Evolutionary conservation across 2,888 invertebrate species (phyloP).

Genomic region (Andrena camellia): DNA sequence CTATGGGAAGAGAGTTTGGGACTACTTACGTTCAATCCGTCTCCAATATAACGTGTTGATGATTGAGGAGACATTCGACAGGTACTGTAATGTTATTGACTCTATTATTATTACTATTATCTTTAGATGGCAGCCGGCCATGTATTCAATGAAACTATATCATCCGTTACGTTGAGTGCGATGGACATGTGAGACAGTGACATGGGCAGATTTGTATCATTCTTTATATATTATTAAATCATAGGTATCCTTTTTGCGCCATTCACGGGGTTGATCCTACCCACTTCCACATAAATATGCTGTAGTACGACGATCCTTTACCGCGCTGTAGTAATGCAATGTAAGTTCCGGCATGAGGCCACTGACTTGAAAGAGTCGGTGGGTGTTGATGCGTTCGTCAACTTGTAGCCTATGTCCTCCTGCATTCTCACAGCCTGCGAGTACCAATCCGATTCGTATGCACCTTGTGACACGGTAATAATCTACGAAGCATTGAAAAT

Average conservation of each 20-base stretch:
- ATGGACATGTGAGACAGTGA: too few species aligned
- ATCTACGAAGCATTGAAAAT: too few species aligned
- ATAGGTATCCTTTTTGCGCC: too few species aligned
- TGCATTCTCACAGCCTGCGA: neutral
- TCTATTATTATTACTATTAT: too few species aligned
- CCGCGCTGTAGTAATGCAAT: slow-evolving; percentile 6
- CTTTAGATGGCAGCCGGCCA: too few species aligned
- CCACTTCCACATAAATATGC: too few species aligned
- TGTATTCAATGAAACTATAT: neutral
- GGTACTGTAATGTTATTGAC: slow-evolving; percentile 18
- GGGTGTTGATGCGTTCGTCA: slow-evolving; percentile 35
- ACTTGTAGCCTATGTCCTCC: slow-evolving; percentile 6
- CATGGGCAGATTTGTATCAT: too few species aligned
- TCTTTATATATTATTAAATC: too few species aligned
- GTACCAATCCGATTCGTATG: slow-evolving; percentile 45
- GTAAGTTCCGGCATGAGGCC: slow-evolving; percentile 9
- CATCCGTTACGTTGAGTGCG: too few species aligned
- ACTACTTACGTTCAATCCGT: too few species aligned
- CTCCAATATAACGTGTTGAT: slow-evolving; percentile 24
- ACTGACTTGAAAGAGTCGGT: slow-evolving; percentile 2
- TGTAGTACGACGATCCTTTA: slow-evolving; percentile 2
- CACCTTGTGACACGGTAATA: neutral
- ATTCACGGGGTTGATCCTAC: too few species aligned
- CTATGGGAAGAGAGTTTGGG: neutral
- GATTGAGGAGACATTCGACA: slow-evolving; percentile 8